Base-by-base conservation (phyloP, 53 echinoderm and acorn worm genomes). In the Henricia sp. region DNA sequence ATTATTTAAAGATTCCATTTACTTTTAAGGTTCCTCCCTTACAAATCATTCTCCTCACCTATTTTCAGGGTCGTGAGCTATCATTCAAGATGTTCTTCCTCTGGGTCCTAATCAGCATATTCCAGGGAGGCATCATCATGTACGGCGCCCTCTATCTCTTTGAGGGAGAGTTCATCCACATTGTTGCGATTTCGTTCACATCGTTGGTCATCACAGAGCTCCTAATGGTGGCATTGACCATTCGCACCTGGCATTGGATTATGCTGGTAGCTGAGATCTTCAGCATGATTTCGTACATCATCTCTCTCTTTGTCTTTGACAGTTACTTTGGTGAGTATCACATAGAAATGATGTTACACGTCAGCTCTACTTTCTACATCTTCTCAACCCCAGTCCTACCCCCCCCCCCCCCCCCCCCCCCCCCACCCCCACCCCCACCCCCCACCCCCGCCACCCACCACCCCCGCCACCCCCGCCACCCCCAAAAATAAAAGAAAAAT, bases 61-160 rank as follows among this genome's bases (percentile, higher is more conserved):
- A n/a, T n/a, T n/a, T n/a, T n/a, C 62, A 96, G 97, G 97, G 97
- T 70, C 86, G 97, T 68, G 91, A 94, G 68, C 80, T 97, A 17
- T 97, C 99, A 30, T 97, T 88, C 84, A 97, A 97, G 89, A 94
- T 97, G 92, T 97, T 97, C 85, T 92, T 90, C 59, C 78, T 97
- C 35, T 97, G 99, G 99, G 87, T 97, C 34, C 88, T 97, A 41
- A 97, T 97, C 82, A 97, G 99, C 57, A 90, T 94, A 50, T 97
- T 92, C 71, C 99, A 97, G 72, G 99, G 99, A 2, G 94, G 97
- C 24, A 94, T 94, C 85, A 94, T 92, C 84, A 97, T 97, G 99
- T 97, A 97, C 64, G 99, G 99, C 58, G 99, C 99, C 85, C 94
- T 97, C 74, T 90, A 87, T 88, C 91, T 97, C 40, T 97, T 97